phyloP scores from a whole-genome alignment of 1,140 invertebrate species.

The Polyergus mexicanus region DNA sequence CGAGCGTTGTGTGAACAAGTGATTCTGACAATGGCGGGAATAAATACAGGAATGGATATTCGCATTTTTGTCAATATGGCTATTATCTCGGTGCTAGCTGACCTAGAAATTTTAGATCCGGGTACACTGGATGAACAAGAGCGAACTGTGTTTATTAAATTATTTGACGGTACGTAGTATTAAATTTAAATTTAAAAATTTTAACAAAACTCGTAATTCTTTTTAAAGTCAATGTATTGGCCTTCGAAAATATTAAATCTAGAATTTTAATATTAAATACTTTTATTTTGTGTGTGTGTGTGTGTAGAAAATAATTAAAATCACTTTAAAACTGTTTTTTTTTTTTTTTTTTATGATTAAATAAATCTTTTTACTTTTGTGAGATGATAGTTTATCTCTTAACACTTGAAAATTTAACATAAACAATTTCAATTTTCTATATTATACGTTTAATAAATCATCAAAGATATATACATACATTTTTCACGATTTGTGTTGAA shows the following conservation, averaged over 20 bases:
- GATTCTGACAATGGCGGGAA: slow-evolving; percentile 37
- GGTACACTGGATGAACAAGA: background rate
- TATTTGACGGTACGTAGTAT: background rate
- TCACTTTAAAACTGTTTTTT: too few relatives aligned
- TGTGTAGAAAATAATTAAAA: too few relatives aligned
- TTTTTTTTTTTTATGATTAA: too few relatives aligned
- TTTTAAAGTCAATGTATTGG: too few relatives aligned
- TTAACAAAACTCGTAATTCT: too few relatives aligned
- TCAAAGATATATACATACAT: background rate
- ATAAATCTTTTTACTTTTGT: background rate
- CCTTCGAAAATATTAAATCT: too few relatives aligned
- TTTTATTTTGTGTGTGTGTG: too few relatives aligned
- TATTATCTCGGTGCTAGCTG: slow-evolving; percentile 48
- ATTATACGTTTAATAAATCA: background rate
- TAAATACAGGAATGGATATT: slow-evolving; percentile 24
- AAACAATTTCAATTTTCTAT: background rate
- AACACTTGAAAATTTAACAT: background rate
- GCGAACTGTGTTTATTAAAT: background rate
- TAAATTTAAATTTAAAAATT: background rate
- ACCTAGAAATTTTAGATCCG: slow-evolving; percentile 41
- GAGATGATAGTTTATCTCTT: background rate
- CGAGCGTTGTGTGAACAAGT: slow-evolving; percentile 55
- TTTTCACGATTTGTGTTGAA: background rate
- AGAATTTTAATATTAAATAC: too few relatives aligned
- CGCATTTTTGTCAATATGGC: slow-evolving; percentile 57